These are phyloP conservation scores for Hydrolagus affinis DNA, from an alignment of 2,113 vertebrate genomes.

Conservation along the genomic window DNA sequence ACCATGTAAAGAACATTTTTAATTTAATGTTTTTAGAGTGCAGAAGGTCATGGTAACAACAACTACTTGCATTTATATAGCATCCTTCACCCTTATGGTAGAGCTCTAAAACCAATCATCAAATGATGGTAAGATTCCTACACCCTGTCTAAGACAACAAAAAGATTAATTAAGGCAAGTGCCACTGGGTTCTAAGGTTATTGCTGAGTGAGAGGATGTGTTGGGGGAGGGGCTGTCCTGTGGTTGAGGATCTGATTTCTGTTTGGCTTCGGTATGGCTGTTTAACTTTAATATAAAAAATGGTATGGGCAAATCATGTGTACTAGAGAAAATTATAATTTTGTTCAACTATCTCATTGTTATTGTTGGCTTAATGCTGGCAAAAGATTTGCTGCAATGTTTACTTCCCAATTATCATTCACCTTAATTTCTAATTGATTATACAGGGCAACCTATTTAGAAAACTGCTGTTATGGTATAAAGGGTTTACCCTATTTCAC, in stretches of 20 bases:
- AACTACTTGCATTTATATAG: background rate
- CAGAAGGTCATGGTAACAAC: too few species aligned
- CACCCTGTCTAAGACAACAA: background rate
- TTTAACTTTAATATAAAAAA: background rate
- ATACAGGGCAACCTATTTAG: too few species aligned
- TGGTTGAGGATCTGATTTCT: background rate
- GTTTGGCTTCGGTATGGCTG: background rate
- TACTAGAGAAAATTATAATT: too few species aligned
- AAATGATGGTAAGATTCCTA: background rate
- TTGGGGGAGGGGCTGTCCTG: background rate
- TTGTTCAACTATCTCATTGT: too few species aligned
- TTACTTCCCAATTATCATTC: too few species aligned
- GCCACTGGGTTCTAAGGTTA: background rate
- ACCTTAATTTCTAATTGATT: too few species aligned
- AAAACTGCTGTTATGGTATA: too few species aligned
- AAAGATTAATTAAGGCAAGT: background rate
- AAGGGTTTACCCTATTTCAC: too few species aligned
- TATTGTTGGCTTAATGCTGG: too few species aligned
- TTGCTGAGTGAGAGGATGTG: too few species aligned
- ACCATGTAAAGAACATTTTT: background rate
- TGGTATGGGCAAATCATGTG: background rate
- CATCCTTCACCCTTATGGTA: too few species aligned
- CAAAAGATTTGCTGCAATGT: too few species aligned
- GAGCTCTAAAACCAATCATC: background rate
- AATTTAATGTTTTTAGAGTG: background rate